Base-by-base conservation (phyloP, 2,888 invertebrate genomes). In the Herminia tarsipennalis region DNA sequence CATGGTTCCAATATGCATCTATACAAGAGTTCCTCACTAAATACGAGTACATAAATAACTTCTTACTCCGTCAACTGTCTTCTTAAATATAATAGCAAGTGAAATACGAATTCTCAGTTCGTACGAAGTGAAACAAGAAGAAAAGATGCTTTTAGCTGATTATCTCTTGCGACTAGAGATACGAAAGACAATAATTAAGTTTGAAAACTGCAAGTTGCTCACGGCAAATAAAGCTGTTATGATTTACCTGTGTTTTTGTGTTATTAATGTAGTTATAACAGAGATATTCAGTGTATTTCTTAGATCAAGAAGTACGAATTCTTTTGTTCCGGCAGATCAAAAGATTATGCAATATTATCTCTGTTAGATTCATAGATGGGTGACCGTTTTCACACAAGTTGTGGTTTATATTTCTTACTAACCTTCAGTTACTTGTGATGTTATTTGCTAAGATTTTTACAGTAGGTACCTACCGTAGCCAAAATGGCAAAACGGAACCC, bases 61-160 rank as follows among this genome's bases (percentile, higher is more conserved):
- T 1, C 3, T 3, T 1, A 20, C 12, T 8, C 17, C 32, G 20
- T 32, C 20, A 13, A 32, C 12, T 6, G 16, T 33, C 12, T 2
- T 12, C 5, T 36, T 2, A 8, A 13, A 17, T n/a, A 30, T 30
- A 38, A 16, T 17, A 5, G 8, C 9, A 22, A 30, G n/a, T 12
- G 12, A 22, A 16, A 38, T 10, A 14, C 3, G 13, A 20, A 21
- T 30, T 18, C 5, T 13, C 24, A 18, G 4, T 32, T 20, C n/a
- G 8, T 13, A 24, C 12, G 24, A 32, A 30, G 18, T 39, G 8
- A 32, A 41, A 28, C 29, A 43, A 16, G 22, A n/a, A 32, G 17
- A 25, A 42, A 29, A 36, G 22, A 36, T 12, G 36, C 42, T 43
- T 30, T 43, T 36, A 36, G 30, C 29, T 43, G 30, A 43, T 43